Conservation (phyloP, 2,113 vertebrate species). For the Pseudorectes ferrugineus region DNA sequence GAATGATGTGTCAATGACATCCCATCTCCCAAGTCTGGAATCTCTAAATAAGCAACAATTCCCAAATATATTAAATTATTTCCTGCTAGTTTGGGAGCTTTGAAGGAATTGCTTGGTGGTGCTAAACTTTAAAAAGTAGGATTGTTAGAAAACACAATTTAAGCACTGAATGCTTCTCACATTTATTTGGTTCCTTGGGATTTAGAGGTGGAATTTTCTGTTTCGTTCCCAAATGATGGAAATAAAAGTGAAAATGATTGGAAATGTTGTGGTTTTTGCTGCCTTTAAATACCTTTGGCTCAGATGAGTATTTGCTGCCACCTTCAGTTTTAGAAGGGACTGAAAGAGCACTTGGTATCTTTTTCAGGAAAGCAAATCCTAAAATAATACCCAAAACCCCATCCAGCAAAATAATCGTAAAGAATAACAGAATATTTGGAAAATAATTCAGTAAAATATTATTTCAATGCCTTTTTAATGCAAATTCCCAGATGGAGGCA, state of each 20-base stretch:
- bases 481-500: neutral
- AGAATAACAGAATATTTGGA: neutral
- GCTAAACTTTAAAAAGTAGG: neutral
- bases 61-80: neutral
- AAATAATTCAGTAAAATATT: neutral
- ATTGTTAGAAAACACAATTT: neutral
- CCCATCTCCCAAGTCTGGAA: neutral
- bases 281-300: neutral
- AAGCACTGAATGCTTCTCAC: neutral
- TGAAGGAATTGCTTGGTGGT: neutral
- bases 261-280: neutral
- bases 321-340: conserved; percentile 16
- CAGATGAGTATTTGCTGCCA: conserved; percentile 37
- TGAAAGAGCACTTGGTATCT: neutral
- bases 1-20: neutral
- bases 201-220: neutral
- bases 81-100: neutral
- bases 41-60: neutral
- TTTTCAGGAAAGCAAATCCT: neutral
- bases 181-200: neutral
- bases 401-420: neutral
- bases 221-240: neutral
- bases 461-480: neutral
- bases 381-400: neutral
- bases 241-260: neutral